Conservation (phyloP, 1,140 invertebrate species). For the Ruditapes philippinarum region DNA sequence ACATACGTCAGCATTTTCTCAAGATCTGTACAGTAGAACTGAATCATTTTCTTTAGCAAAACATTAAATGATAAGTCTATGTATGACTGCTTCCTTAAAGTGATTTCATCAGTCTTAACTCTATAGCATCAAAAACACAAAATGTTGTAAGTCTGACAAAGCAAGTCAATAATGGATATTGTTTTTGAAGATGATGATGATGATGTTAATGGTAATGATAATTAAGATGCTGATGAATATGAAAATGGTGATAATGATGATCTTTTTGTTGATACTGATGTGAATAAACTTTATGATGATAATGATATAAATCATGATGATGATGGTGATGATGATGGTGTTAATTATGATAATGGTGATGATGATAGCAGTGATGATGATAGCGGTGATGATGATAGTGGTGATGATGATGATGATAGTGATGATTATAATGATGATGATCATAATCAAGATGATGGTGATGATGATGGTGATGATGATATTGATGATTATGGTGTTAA, state of each 20-base stretch:
- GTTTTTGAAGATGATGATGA: background rate
- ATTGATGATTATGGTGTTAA: background rate
- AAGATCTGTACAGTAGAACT: no score
- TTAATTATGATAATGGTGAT: background rate
- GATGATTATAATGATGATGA: background rate
- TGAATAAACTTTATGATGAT: background rate
- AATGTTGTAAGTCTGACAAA: no score
- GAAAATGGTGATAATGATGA: background rate
- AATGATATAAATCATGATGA: background rate
- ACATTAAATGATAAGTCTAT: no score
- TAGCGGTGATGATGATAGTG: background rate
- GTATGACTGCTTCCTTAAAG: no score
- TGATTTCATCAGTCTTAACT: no score
- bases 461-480: conserved; percentile 17
- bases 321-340: no score
- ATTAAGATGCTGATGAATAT: background rate
- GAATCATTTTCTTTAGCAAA: no score
- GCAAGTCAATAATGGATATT: no score
- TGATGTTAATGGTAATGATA: conserved; percentile 2
- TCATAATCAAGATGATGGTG: no score
- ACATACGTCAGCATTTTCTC: no score
- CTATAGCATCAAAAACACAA: no score
- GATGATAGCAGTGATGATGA: background rate
- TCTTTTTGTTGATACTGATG: background rate
- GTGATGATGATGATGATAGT: conserved; percentile 5